These are phyloP conservation scores for Chrysodeixis includens DNA, from an alignment of 2,888 invertebrate species.

Conservation along the genomic window DNA sequence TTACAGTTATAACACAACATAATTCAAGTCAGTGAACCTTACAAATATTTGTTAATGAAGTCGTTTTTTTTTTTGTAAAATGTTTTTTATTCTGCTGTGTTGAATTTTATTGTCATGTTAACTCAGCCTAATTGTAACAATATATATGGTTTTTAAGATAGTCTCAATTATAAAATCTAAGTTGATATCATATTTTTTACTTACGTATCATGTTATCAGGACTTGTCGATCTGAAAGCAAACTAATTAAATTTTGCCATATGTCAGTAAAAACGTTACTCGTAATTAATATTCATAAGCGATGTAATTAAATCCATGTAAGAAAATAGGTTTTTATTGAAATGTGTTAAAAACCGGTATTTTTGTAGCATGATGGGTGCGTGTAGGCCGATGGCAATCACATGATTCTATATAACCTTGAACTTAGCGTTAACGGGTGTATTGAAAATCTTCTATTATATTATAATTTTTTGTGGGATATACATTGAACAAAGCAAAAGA, in stretches of 20 bases:
- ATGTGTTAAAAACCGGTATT: background rate
- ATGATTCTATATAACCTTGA: background rate
- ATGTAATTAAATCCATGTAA: background rate
- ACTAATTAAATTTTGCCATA: background rate
- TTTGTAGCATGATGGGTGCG: background rate
- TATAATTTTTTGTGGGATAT: background rate
- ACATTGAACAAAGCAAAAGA: background rate
- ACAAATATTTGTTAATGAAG: background rate
- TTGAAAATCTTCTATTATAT: background rate
- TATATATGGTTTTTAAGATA: background rate
- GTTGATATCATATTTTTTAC: background rate
- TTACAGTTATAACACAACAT: background rate
- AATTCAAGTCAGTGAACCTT: background rate
- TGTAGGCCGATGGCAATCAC: background rate
- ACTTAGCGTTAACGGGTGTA: background rate
- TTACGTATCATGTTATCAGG: background rate
- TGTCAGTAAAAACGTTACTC: background rate
- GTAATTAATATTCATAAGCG: background rate
- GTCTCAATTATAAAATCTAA: background rate
- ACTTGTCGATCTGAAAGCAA: background rate
- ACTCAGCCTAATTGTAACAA: no score
- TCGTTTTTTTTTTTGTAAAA: background rate
- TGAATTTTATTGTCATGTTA: no score
- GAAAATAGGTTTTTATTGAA: background rate
- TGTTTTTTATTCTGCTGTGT: no score